phyloP scores from a whole-genome alignment of 2,888 invertebrate genomes.

The Monoplex corrugatus region DNA sequence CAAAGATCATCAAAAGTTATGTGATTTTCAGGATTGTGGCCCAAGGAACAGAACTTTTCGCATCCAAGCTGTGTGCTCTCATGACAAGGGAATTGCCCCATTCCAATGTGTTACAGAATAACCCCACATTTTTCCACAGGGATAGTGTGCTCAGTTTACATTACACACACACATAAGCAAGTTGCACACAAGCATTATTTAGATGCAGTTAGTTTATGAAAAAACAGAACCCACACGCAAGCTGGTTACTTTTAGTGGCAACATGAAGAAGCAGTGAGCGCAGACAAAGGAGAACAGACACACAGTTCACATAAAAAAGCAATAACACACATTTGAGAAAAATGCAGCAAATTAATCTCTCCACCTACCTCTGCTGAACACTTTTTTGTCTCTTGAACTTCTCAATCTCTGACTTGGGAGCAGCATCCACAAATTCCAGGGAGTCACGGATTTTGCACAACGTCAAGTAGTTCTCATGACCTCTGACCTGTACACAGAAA shows the following conservation, averaged over 20 bases:
- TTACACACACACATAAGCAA: not conserved
- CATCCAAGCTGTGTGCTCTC: too few relatives aligned
- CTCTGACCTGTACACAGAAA: conserved; percentile 75
- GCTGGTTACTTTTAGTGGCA: not conserved
- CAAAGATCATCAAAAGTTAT: too few relatives aligned
- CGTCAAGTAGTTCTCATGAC: conserved; percentile 79
- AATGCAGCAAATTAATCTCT: too few relatives aligned
- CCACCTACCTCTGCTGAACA: conserved; percentile 71
- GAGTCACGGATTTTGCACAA: conserved; percentile 78
- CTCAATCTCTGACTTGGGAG: conserved; percentile 73
- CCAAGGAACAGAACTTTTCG: too few relatives aligned
- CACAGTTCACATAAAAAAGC: not conserved
- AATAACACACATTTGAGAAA: too few relatives aligned
- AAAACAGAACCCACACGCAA: not conserved
- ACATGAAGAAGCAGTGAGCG: not conserved
- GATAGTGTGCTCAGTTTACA: not conserved
- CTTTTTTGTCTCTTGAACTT: conserved; percentile 71
- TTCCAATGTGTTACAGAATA: too few relatives aligned
- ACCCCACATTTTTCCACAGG: too few relatives aligned
- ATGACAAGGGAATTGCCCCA: too few relatives aligned
- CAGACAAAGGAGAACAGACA: not conserved
- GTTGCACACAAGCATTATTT: too few relatives aligned
- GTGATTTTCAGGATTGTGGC: too few relatives aligned
- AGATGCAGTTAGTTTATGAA: not conserved
- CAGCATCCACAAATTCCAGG: conserved; percentile 75